Evolutionary conservation across 2,888 invertebrate species (phyloP).

Genomic region (Synergus japonicus): DNA sequence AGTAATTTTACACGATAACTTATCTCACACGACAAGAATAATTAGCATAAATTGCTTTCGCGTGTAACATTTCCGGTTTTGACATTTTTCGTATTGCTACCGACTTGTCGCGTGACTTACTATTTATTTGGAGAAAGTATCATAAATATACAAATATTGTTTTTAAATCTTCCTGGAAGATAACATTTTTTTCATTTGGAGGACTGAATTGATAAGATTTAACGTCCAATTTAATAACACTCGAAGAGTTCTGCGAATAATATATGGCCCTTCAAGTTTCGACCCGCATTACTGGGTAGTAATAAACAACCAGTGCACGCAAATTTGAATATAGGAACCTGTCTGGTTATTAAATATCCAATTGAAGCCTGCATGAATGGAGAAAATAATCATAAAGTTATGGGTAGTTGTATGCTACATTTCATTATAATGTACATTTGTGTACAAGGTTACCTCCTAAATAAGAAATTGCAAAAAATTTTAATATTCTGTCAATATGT

Average conservation of each 20-base stretch:
- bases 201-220: constrained; percentile 23
- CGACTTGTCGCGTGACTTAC: constrained; percentile 30
- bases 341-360: constrained; percentile 27
- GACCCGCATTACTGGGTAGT: constrained; percentile 33
- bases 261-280: constrained; percentile 13
- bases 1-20: constrained; percentile 36
- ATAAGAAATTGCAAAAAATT: neutral
- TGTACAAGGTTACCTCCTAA: neutral
- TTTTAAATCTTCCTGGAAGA: constrained; percentile 28
- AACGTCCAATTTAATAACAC: constrained; percentile 35
- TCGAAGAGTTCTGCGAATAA: constrained; percentile 16
- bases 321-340: constrained; percentile 22
- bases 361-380: constrained; percentile 7
- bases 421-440: neutral
- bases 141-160: constrained; percentile 36
- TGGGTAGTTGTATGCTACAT: neutral
- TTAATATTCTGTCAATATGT: neutral
- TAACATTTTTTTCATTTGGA: constrained; percentile 4
- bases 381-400: constrained; percentile 1
- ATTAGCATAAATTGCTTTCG: constrained; percentile 39
- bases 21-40: constrained; percentile 34
- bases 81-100: constrained; percentile 11
- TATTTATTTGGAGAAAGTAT: constrained; percentile 15
- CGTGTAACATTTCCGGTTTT: constrained; percentile 33
- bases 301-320: constrained; percentile 36